A percentile compares a stretch with the other conserved stretches of the same genome.
These are phyloP conservation scores for Caenorhabditis sp. DNA, from an alignment of 2,888 invertebrate genomes.

Conservation along the genomic window DNA sequence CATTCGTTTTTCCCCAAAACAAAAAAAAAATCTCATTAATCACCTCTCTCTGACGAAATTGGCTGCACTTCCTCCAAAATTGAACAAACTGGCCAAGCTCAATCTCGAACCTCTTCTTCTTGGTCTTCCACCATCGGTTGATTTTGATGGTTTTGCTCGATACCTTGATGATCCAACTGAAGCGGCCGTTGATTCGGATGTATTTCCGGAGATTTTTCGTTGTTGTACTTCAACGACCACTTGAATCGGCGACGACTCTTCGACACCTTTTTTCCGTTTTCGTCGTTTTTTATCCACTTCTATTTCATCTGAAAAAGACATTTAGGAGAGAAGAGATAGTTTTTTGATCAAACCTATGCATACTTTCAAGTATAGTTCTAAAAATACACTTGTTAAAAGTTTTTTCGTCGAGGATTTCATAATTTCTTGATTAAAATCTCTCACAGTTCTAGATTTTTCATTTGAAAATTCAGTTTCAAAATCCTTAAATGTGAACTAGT, in stretches of 20 bases:
- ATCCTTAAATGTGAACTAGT: too few relatives aligned
- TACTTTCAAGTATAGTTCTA: not conserved
- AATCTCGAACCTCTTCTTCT: constrained; percentile 44
- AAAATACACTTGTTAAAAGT: too few relatives aligned
- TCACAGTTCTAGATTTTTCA: not conserved
- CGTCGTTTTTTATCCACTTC: constrained; percentile 6
- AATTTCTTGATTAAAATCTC: too few relatives aligned
- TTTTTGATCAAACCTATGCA: not conserved
- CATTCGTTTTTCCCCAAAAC: not conserved
- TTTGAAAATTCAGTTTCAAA: too few relatives aligned
- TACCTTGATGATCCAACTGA: constrained; percentile 18
- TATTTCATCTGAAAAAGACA: not conserved
- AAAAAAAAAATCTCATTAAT: not conserved
- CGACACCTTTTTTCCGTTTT: not conserved
- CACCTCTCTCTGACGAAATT: constrained; percentile 38
- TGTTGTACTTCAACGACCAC: constrained; percentile 10
- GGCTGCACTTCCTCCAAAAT: constrained; percentile 38
- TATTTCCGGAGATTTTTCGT: not conserved
- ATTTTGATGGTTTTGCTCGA: constrained; percentile 32
- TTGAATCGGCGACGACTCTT: constrained; percentile 10
- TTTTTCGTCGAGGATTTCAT: too few relatives aligned
- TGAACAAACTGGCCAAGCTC: constrained; percentile 48
- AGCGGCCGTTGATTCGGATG: not conserved
- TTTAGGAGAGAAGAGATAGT: not conserved
- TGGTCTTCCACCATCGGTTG: constrained; percentile 27